Conservation (phyloP, 1,140 invertebrate genomes). For the Matsumurasca onukii region DNA sequence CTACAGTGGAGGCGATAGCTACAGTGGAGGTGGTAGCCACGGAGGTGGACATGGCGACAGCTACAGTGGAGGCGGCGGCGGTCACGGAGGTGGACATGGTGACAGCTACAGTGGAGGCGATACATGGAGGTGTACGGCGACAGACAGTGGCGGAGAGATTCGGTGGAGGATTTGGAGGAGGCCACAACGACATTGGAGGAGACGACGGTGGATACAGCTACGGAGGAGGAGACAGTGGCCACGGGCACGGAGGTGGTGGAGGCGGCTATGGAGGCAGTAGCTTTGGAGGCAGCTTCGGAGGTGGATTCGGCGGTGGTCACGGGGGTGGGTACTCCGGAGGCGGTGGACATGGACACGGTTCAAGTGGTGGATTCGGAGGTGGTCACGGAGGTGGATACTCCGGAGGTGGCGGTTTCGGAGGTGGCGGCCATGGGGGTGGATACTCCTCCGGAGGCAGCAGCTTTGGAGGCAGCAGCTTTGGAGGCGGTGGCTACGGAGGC, state of each 20-base stretch:
- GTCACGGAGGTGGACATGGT: slow-evolving; percentile 8
- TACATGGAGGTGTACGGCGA: not conserved
- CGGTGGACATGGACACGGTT: not conserved
- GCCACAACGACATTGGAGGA: slow-evolving; percentile 28
- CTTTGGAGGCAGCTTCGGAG: not conserved
- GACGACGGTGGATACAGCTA: slow-evolving; percentile 10
- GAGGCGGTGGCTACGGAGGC: not conserved
- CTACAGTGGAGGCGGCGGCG: slow-evolving; percentile 9
- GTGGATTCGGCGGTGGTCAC: not conserved
- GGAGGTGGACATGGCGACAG: slow-evolving; percentile 15
- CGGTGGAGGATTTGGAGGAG: slow-evolving; percentile 29
- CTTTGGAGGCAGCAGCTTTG: slow-evolving; percentile 6
- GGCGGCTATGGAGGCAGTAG: slow-evolving; percentile 25
- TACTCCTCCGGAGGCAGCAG: slow-evolving; percentile 2
- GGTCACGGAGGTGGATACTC: not conserved
- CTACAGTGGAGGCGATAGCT: slow-evolving; percentile 19
- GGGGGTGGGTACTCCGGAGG: not conserved
- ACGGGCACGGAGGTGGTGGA: not conserved
- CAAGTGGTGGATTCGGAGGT: slow-evolving; percentile 4
- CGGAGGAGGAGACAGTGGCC: slow-evolving; percentile 28
- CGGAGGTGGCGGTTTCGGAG: slow-evolving; percentile 25
- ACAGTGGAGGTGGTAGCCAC: slow-evolving; percentile 5
- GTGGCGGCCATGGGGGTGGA: slow-evolving; percentile 19
- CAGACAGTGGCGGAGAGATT: too few relatives aligned
- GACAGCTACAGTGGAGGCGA: slow-evolving; percentile 9